Conservation (phyloP, 2,797 vertebrate genomes). For the Heterohyrax brucei region DNA sequence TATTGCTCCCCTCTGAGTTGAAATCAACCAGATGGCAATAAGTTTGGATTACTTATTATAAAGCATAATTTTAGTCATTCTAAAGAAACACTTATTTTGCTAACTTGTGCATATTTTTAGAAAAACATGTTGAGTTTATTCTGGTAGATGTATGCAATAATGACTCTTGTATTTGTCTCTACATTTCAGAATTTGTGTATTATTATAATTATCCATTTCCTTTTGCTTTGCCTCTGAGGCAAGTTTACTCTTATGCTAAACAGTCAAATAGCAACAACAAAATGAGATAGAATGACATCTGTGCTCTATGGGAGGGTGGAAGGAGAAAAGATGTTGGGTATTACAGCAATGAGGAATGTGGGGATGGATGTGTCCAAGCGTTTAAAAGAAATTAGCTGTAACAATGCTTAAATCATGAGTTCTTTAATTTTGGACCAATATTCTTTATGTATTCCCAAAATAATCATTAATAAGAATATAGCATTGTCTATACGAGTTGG, state of each 20-base stretch:
- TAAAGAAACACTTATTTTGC: neutral
- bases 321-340: neutral
- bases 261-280: neutral
- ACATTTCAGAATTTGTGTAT: neutral
- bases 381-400: conserved; percentile 35
- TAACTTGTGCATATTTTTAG: neutral
- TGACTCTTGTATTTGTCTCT: neutral
- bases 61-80: neutral
- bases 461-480: neutral
- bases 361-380: neutral
- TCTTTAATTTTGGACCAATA: neutral
- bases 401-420: neutral
- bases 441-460: neutral
- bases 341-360: neutral
- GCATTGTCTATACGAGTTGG: neutral
- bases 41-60: neutral
- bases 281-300: neutral
- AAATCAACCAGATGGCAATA: neutral
- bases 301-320: neutral
- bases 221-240: neutral
- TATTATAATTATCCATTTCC: neutral
- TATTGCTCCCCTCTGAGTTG: no score
- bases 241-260: neutral
- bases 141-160: neutral
- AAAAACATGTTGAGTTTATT: neutral